Conservation (phyloP, 2,113 vertebrate species). For the Pseudopipra pipra region DNA sequence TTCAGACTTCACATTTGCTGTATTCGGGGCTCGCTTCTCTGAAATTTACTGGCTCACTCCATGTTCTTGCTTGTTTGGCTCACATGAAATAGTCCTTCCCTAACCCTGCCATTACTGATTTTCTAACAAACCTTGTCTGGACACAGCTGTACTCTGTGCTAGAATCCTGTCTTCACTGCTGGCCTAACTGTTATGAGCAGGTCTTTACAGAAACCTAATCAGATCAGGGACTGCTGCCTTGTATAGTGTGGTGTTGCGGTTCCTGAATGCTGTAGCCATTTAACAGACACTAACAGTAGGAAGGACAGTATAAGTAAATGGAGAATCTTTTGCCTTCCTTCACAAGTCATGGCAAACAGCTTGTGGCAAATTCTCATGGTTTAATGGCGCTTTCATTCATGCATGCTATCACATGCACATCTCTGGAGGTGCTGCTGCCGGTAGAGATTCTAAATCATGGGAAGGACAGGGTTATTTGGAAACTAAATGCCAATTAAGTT, state of each 20-base stretch:
- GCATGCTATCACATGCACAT: not conserved
- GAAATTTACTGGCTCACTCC: not conserved
- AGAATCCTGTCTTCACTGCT: not conserved
- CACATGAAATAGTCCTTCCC: not conserved
- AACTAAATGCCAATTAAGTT: not conserved
- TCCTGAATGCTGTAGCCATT: not conserved
- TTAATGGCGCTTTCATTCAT: not conserved
- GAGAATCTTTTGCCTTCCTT: not conserved
- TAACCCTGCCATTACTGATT: not conserved
- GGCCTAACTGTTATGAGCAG: not conserved
- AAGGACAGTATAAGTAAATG: not conserved
- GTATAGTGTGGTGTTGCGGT: rapidly evolving
- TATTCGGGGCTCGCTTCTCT: not conserved
- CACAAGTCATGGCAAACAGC: not conserved
- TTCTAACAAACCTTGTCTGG: conserved; percentile 17
- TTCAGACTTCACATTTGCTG: not conserved
- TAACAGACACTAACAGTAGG: not conserved
- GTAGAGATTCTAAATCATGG: not conserved
- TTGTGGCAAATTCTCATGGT: not conserved
- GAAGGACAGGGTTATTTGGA: not conserved
- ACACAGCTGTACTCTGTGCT: conserved; percentile 7
- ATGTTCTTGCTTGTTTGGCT: not conserved
- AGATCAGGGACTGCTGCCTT: not conserved
- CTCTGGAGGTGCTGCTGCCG: not conserved
- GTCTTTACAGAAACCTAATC: not conserved